Evolutionary conservation across 2,797 vertebrate species (phyloP).

Genomic region (Mus minutoides): DNA sequence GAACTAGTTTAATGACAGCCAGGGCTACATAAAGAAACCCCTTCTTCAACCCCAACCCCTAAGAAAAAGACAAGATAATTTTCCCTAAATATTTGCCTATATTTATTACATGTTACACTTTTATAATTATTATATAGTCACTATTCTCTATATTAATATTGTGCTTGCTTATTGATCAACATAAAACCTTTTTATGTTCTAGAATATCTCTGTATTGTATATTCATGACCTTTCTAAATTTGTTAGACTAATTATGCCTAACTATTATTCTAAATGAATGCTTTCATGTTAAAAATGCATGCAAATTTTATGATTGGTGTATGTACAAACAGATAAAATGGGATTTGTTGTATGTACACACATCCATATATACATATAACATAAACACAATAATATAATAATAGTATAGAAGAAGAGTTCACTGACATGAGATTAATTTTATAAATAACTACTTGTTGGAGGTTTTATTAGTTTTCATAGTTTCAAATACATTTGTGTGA

Average conservation of each 20-base stretch:
- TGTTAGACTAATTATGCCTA: not conserved
- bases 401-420: not conserved
- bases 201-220: not conserved
- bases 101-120: not conserved
- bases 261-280: not conserved
- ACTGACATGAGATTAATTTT: not conserved
- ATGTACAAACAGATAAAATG: not conserved
- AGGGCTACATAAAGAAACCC: not conserved
- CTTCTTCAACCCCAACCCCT: not conserved
- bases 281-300: not conserved
- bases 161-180: not conserved
- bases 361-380: not conserved
- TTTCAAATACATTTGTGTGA: not conserved
- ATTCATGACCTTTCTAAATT: not conserved
- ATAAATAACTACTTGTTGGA: not conserved
- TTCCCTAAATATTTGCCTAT: not conserved
- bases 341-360: not conserved
- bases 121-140: not conserved
- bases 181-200: not conserved
- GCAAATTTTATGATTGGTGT: not conserved
- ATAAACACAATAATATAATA: not conserved
- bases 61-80: not conserved
- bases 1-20: not conserved
- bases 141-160: not conserved
- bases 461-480: not conserved